phyloP scores from a whole-genome alignment of 23 tunicate genomes.

The Clavelina lepadiformis region DNA sequence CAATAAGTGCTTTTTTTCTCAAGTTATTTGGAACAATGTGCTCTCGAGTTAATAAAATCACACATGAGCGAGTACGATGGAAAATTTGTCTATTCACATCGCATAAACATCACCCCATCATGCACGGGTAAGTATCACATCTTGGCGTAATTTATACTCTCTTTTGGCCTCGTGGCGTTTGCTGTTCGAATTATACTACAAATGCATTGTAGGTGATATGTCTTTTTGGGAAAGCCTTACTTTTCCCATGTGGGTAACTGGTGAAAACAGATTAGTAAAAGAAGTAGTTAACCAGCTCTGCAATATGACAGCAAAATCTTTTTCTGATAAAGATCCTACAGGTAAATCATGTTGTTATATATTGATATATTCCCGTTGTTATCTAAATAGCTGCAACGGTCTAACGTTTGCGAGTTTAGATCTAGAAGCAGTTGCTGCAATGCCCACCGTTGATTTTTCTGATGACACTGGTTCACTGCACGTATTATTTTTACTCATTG shows the following conservation, averaged over 20 bases:
- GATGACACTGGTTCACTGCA: conserved; percentile 22
- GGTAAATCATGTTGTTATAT: no score
- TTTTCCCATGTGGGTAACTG: conserved; percentile 18
- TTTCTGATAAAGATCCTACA: no score
- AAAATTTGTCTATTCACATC: conserved; percentile 6
- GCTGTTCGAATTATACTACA: no score
- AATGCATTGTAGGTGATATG: conserved; percentile 28
- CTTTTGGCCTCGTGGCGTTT: no score
- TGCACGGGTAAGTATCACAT: conserved; percentile 16
- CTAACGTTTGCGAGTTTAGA: conserved; percentile 2
- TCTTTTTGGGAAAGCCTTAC: conserved; percentile 28
- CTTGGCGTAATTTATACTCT: no score
- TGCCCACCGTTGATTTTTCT: not conserved
- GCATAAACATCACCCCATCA: conserved; percentile 12
- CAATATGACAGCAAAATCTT: conserved; percentile 3
- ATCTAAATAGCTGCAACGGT: not conserved
- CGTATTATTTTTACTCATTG: conserved; percentile 33
- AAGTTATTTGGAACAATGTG: conserved; percentile 29
- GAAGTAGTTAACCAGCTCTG: conserved; percentile 5
- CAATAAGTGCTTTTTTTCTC: not conserved
- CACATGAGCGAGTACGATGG: conserved; percentile 8
- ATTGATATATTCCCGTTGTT: no score
- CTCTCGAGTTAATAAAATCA: conserved; percentile 8
- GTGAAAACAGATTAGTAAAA: not conserved
- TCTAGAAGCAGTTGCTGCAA: not conserved